Evolutionary conservation across 2,888 invertebrate species (phyloP).

Genomic region (Ypsolopha sequella): DNA sequence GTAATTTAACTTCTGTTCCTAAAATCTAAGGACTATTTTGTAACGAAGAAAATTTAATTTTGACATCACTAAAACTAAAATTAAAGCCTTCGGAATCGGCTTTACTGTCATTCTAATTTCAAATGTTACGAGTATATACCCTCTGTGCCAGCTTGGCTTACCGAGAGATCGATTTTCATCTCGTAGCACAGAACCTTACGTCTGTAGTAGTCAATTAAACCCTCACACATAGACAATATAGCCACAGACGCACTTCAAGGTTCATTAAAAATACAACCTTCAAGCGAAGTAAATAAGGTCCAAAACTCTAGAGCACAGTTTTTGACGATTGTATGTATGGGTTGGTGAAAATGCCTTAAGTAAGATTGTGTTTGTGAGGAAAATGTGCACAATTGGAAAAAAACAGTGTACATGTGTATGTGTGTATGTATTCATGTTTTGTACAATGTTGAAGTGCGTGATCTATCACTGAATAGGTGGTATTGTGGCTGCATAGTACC

Average conservation of each 20-base stretch:
- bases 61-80: no score
- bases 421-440: slow-evolving; percentile 13
- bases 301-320: not conserved
- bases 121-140: not conserved
- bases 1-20: no score
- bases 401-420: slow-evolving; percentile 9
- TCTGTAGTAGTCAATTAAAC: slow-evolving; percentile 43
- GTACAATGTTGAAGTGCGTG: slow-evolving; percentile 11
- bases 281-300: not conserved
- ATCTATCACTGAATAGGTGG: slow-evolving; percentile 17
- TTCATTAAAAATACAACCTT: slow-evolving; percentile 2
- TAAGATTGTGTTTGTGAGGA: not conserved
- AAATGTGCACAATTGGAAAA: slow-evolving; percentile 1
- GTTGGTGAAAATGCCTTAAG: not conserved
- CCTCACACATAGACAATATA: slow-evolving; percentile 30
- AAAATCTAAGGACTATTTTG: no score
- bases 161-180: slow-evolving; percentile 38
- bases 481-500: no score
- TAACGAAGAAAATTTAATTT: no score
- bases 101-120: not conserved
- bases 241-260: not conserved
- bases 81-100: no score
- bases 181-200: not conserved
- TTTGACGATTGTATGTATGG: not conserved
- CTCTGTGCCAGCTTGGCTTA: not conserved